These are phyloP conservation scores for Nomada hirtipes DNA, from an alignment of 2,888 invertebrate species.

Conservation along the genomic window DNA sequence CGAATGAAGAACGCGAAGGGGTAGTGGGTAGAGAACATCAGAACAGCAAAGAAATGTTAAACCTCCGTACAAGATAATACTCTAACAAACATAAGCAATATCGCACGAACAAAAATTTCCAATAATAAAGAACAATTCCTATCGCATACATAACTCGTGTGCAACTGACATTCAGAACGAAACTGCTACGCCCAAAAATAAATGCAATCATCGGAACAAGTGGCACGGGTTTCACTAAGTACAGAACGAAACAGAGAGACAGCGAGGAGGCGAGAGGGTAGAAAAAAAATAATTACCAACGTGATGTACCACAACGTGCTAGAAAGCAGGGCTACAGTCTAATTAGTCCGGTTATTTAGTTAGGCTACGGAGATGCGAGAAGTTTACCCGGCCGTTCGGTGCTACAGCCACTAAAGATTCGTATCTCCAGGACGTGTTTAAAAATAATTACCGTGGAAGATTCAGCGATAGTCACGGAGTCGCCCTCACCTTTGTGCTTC, in stretches of 20 bases:
- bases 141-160: no score
- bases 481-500: constrained; percentile 74
- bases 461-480: constrained; percentile 84
- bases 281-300: constrained; percentile 59
- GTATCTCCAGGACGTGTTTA: constrained; percentile 84
- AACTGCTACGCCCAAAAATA: no score
- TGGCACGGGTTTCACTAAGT: not conserved
- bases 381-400: constrained; percentile 64
- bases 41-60: constrained; percentile 24
- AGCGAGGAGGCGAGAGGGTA: constrained; percentile 10
- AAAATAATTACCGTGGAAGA: constrained; percentile 84
- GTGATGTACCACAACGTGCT: constrained; percentile 65
- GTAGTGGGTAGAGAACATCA: constrained; percentile 3
- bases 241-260: not conserved
- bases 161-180: no score
- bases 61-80: not conserved
- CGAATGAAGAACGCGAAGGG: constrained; percentile 1
- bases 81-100: no score
- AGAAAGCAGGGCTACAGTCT: constrained; percentile 68
- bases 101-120: no score
- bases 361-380: constrained; percentile 65
- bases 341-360: constrained; percentile 82
- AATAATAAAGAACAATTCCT: no score
- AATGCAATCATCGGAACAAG: no score
- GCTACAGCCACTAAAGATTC: constrained; percentile 73